These are phyloP conservation scores for Podarcis siculus DNA, from an alignment of 2,797 vertebrate species.

Conservation along the genomic window DNA sequence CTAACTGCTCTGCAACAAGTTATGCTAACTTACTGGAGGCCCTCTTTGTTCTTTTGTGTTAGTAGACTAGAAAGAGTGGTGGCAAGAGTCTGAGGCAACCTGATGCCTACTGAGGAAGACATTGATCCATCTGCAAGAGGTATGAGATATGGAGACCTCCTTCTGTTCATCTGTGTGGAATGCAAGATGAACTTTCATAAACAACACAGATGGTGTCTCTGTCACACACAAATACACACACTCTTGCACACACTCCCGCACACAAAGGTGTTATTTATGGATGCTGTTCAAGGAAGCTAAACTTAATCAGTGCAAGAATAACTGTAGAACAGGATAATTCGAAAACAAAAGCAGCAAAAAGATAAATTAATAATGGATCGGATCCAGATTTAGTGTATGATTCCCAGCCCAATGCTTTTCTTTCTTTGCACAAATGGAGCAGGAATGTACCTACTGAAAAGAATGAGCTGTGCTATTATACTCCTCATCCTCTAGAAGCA, in stretches of 20 bases:
- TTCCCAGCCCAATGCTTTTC: too few relatives aligned
- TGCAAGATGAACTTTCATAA: not conserved
- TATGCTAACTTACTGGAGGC: not conserved
- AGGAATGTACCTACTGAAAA: too few relatives aligned
- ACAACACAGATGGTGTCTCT: not conserved
- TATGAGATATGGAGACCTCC: not conserved
- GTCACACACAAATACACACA: not conserved
- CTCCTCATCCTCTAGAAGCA: too few relatives aligned
- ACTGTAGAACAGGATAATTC: not conserved
- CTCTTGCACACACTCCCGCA: too few relatives aligned
- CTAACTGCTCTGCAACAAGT: not conserved
- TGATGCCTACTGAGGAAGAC: not conserved
- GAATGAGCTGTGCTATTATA: too few relatives aligned
- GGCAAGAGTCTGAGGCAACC: not conserved
- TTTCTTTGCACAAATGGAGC: too few relatives aligned
- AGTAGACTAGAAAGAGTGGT: not conserved
- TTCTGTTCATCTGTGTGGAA: not conserved
- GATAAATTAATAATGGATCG: not conserved
- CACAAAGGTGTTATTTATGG: not conserved
- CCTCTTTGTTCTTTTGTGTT: not conserved
- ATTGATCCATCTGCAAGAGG: not conserved
- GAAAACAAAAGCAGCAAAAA: not conserved
- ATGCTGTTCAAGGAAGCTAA: not conserved
- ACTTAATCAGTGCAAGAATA: not conserved
- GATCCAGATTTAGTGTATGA: too few relatives aligned